These are phyloP conservation scores for Cryptus armator DNA, from an alignment of 2,888 invertebrate genomes.

Conservation along the genomic window DNA sequence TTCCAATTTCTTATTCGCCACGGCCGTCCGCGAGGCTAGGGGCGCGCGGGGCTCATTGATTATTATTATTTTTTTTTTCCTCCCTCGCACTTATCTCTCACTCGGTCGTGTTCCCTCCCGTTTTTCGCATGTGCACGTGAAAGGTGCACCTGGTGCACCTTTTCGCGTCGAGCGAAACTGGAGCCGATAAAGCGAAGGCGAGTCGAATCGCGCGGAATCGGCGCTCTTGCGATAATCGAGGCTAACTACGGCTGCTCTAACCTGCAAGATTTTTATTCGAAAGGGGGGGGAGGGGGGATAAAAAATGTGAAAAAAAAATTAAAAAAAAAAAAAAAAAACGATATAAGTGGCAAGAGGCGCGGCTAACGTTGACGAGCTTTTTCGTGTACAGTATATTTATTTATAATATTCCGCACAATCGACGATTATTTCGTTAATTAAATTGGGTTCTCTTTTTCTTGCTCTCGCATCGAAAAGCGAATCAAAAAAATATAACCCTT, in stretches of 20 bases:
- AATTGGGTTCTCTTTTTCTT: constrained; percentile 12
- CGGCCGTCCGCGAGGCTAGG: constrained; percentile 49
- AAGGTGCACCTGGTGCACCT: constrained; percentile 36
- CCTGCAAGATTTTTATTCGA: constrained; percentile 39
- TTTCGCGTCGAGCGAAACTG: constrained; percentile 8
- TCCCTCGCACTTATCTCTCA: constrained; percentile 58
- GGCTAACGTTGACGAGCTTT: constrained; percentile 58
- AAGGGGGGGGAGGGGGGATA: constrained; percentile 1
- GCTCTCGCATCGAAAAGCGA: constrained; percentile 50
- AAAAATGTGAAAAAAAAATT: constrained; percentile 1
- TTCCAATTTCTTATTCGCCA: constrained; percentile 68
- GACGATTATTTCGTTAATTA: constrained; percentile 36
- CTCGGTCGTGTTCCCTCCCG: constrained; percentile 20
- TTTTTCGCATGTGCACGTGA: constrained; percentile 1
- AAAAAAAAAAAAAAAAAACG: constrained; percentile 10
- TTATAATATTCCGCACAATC: constrained; percentile 29
- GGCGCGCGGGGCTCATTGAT: constrained; percentile 56
- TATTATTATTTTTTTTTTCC: constrained; percentile 39
- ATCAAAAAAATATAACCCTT: constrained; percentile 62
- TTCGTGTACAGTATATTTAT: constrained; percentile 28
- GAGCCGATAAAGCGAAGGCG: constrained; percentile 58
- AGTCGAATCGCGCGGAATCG: constrained; percentile 59
- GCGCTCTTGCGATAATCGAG: constrained; percentile 59
- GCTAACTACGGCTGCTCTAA: constrained; percentile 46
- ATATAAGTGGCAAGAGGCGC: constrained; percentile 52